phyloP scores from a whole-genome alignment of 53 echinoderm and acorn worm genomes.

The Paracentrotus lividus region DNA sequence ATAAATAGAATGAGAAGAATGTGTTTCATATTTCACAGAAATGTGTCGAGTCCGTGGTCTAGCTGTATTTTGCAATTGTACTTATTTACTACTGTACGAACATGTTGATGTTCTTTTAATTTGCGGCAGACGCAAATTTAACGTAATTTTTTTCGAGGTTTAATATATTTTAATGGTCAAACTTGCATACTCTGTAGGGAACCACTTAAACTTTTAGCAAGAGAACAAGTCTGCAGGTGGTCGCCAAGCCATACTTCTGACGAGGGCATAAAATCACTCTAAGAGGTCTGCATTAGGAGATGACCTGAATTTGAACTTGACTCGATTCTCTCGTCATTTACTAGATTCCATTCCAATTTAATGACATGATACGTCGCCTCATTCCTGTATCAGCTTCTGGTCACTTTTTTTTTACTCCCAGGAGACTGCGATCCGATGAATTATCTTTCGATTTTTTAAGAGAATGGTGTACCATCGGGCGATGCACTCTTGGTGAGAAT shows the following conservation, averaged over 20 bases:
- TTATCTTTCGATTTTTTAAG: no score
- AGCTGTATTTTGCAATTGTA: no score
- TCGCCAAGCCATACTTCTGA: neutral
- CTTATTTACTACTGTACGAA: no score
- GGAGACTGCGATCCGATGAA: neutral
- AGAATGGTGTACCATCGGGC: neutral
- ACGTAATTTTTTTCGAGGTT: no score
- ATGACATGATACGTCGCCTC: conserved; percentile 38
- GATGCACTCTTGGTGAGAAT: neutral
- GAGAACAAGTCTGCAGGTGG: conserved; percentile 20
- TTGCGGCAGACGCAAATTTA: no score
- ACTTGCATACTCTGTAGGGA: neutral
- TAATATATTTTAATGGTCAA: neutral
- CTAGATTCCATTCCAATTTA: conserved; percentile 34
- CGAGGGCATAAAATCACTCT: conserved; percentile 36
- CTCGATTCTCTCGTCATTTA: conserved; percentile 34
- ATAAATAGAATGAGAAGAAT: no score
- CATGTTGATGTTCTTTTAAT: no score
- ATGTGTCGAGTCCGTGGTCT: no score
- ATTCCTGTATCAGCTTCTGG: neutral
- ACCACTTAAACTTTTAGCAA: neutral
- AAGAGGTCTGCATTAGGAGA: conserved; percentile 28
- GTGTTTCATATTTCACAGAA: no score
- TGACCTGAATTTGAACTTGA: conserved; percentile 63
- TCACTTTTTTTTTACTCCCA: neutral